Evolutionary conservation across 2,797 vertebrate species (phyloP).

Genomic region (Cottoperca gobio): DNA sequence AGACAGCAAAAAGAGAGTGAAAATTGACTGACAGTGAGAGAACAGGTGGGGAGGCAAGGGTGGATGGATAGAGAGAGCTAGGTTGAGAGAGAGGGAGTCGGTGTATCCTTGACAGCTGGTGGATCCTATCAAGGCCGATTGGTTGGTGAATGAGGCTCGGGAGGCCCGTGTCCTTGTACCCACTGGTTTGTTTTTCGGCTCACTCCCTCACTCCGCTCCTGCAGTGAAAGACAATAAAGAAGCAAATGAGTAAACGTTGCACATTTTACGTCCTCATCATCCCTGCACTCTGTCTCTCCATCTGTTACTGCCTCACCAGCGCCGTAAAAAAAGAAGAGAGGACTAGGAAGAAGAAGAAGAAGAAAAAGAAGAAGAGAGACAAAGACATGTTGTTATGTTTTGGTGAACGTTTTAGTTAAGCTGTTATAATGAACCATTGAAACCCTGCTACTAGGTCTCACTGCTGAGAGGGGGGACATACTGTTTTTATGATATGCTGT

Average conservation of each 20-base stretch:
- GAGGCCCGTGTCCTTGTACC: constrained; percentile 92
- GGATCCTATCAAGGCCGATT: constrained; percentile 88
- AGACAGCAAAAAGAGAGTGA: constrained; percentile 73
- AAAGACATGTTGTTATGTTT: constrained; percentile 28
- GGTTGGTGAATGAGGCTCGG: constrained; percentile 89
- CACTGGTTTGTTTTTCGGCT: constrained; percentile 84
- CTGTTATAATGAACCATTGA: constrained; percentile 26
- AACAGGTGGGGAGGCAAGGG: constrained; percentile 74
- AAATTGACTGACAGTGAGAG: constrained; percentile 78
- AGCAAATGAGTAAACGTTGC: constrained; percentile 83
- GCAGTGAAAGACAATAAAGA: constrained; percentile 82
- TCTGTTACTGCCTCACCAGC: constrained; percentile 83
- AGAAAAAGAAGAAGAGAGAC: constrained; percentile 16
- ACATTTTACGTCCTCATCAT: constrained; percentile 89
- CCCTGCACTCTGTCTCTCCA: constrained; percentile 87
- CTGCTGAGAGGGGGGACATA: background rate
- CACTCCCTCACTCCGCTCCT: constrained; percentile 73
- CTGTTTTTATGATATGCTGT: background rate
- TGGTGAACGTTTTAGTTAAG: constrained; percentile 41
- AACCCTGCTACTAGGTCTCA: background rate
- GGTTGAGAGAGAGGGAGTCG: constrained; percentile 71
- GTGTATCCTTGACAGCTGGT: constrained; percentile 90
- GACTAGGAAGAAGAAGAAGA: constrained; percentile 23
- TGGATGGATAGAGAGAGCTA: constrained; percentile 64
- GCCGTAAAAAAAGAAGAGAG: constrained; percentile 56